Conservation (phyloP, 2,113 vertebrate species). For the Bufo gargarizans region DNA sequence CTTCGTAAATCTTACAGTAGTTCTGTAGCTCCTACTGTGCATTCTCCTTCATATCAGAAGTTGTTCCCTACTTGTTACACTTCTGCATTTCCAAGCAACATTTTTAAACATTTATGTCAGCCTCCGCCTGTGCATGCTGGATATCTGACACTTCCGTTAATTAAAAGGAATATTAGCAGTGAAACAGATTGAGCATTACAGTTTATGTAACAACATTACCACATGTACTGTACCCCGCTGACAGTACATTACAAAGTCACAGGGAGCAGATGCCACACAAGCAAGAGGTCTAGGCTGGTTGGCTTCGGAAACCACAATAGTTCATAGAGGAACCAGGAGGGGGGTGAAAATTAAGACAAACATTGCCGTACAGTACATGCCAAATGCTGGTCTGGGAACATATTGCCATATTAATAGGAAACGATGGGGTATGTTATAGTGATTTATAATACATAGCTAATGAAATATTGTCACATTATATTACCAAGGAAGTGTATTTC, state of each 20-base stretch:
- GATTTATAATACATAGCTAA: too few relatives aligned
- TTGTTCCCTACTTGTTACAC: slow-evolving; percentile 7
- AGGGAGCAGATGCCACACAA: slow-evolving; percentile 24
- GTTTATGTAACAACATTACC: slow-evolving; percentile 48
- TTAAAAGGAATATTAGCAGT: slow-evolving; percentile 42
- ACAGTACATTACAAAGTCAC: slow-evolving; percentile 32
- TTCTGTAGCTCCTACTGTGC: slow-evolving; percentile 13
- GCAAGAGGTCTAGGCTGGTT: slow-evolving; percentile 21
- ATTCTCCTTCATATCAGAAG: slow-evolving; percentile 24
- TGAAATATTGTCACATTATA: not conserved
- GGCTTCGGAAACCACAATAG: not conserved
- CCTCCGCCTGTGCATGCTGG: not conserved
- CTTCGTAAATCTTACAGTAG: slow-evolving; percentile 16
- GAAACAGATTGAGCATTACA: slow-evolving; percentile 42
- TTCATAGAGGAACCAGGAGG: not conserved
- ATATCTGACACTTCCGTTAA: slow-evolving; percentile 31
- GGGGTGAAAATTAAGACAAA: slow-evolving; percentile 27
- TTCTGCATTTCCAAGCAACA: not conserved
- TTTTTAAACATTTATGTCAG: slow-evolving; percentile 41
- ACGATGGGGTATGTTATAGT: not conserved
- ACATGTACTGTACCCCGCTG: slow-evolving; percentile 33
- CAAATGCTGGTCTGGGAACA: not conserved
- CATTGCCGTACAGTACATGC: not conserved
- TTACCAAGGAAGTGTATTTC: not conserved
- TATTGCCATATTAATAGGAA: not conserved